phyloP scores from a whole-genome alignment of 2,888 invertebrate genomes.

The Amiota minor region DNA sequence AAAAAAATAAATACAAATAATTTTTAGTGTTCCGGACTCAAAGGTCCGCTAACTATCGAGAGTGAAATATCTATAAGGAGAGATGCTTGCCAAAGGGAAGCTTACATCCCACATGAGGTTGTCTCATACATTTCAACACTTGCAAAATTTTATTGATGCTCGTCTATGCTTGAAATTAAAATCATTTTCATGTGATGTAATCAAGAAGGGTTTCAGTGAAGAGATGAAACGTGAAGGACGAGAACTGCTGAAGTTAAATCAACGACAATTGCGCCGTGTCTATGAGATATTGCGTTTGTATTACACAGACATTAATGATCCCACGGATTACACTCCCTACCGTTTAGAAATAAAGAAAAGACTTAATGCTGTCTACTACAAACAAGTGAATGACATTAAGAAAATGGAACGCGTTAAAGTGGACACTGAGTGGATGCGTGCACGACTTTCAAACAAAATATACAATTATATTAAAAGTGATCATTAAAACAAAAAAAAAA shows the following conservation, averaged over 20 bases:
- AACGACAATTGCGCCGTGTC: constrained; percentile 84
- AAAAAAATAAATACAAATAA: too few species aligned
- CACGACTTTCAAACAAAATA: constrained; percentile 66
- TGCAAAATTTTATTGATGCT: constrained; percentile 92
- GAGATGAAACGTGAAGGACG: constrained; percentile 86
- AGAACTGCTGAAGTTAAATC: constrained; percentile 80
- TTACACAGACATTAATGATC: constrained; percentile 80
- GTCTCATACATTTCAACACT: constrained; percentile 90
- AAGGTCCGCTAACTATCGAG: too few species aligned
- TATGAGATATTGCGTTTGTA: constrained; percentile 90
- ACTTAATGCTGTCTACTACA: constrained; percentile 78
- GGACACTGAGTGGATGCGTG: constrained; percentile 68
- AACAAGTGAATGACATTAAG: constrained; percentile 69
- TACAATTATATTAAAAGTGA: too few species aligned
- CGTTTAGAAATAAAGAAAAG: constrained; percentile 87
- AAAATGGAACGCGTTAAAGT: constrained; percentile 70
- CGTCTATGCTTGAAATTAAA: constrained; percentile 81
- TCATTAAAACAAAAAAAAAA: too few species aligned
- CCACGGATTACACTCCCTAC: constrained; percentile 81
- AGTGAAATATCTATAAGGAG: too few species aligned
- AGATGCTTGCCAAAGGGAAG: too few species aligned
- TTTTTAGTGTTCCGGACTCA: too few species aligned
- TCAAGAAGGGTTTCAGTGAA: constrained; percentile 82
- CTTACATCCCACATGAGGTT: too few species aligned
- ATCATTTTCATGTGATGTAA: constrained; percentile 79